Evolutionary conservation across 2,888 invertebrate genomes (phyloP).

Genomic region (Lasius fuliginosus): DNA sequence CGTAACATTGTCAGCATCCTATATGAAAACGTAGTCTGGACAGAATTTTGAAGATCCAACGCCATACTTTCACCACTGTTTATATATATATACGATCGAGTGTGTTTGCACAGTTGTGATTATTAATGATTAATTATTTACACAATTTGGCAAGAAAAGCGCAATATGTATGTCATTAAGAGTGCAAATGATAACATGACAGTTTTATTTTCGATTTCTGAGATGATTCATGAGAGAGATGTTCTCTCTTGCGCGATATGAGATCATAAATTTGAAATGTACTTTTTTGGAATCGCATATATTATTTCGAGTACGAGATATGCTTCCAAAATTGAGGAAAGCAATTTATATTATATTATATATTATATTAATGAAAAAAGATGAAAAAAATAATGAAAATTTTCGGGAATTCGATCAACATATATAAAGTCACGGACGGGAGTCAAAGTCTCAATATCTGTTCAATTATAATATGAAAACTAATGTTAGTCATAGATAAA

Average conservation of each 20-base stretch:
- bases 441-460: background rate
- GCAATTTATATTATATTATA: background rate
- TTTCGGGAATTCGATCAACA: background rate
- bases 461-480: no score
- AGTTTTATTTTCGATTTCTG: background rate
- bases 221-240: conserved; percentile 29
- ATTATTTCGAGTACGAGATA: conserved; percentile 1
- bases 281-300: background rate
- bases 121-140: conserved; percentile 21
- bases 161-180: conserved; percentile 19
- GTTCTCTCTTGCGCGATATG: background rate
- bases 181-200: conserved; percentile 4
- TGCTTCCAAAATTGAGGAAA: background rate
- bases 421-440: background rate
- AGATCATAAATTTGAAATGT: background rate
- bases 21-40: background rate
- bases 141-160: background rate
- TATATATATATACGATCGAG: conserved; percentile 50
- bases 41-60: background rate
- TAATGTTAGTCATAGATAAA: background rate
- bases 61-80: background rate
- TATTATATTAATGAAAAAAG: background rate
- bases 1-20: conserved; percentile 7
- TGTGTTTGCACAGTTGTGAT: conserved; percentile 50
- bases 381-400: background rate